Percentiles rank a stretch among this genome's conserved stretches.
Evolutionary conservation across 2,888 invertebrate genomes (phyloP).

Genomic region (Drosophila putrida): DNA sequence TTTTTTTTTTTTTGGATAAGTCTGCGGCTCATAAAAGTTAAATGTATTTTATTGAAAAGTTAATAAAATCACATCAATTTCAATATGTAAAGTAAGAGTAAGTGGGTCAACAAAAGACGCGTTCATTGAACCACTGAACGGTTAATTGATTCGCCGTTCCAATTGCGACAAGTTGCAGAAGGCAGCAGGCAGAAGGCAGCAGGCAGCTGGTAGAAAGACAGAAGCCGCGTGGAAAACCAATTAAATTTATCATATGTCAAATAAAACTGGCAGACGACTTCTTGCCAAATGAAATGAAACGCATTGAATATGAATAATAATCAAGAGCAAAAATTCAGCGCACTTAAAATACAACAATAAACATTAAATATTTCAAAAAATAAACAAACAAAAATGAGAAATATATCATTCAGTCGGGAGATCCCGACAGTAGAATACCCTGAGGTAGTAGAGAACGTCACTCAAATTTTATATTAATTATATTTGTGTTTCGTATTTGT

Average conservation of each 20-base stretch:
- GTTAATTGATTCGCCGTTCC: slow-evolving; percentile 65
- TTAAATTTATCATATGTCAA: slow-evolving; percentile 68
- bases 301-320: slow-evolving; percentile 67
- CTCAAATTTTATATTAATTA: too few species aligned
- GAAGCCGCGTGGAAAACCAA: slow-evolving; percentile 50
- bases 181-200: slow-evolving; percentile 11
- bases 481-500: too few species aligned
- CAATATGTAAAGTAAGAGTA: slow-evolving; percentile 35
- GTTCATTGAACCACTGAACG: slow-evolving; percentile 51
- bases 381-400: too few species aligned
- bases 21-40: slow-evolving; percentile 27
- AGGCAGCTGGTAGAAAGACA: slow-evolving; percentile 6
- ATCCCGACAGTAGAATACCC: too few species aligned
- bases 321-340: slow-evolving; percentile 31
- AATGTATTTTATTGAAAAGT: slow-evolving; percentile 47
- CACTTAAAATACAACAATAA: slow-evolving; percentile 15
- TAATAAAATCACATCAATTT: slow-evolving; percentile 60
- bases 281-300: slow-evolving; percentile 49
- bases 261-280: slow-evolving; percentile 31
- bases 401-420: too few species aligned
- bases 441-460: too few species aligned
- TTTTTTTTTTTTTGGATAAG: not conserved
- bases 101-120: slow-evolving; percentile 53
- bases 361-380: slow-evolving; percentile 2
- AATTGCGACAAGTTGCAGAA: slow-evolving; percentile 31